Evolutionary conservation across 1,140 invertebrate genomes (phyloP).

Genomic region (Paraescarpia echinospica): DNA sequence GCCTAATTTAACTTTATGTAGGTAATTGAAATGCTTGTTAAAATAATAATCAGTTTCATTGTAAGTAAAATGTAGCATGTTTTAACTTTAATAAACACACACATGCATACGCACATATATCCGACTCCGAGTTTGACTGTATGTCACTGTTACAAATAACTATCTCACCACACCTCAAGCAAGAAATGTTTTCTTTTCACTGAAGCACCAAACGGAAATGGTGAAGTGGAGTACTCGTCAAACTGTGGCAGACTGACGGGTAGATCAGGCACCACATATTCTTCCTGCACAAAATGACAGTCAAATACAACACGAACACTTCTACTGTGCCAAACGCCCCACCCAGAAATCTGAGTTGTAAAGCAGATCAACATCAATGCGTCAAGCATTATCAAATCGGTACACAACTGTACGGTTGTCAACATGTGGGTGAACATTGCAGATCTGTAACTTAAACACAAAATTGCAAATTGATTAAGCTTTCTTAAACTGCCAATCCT

Average conservation of each 20-base stretch:
- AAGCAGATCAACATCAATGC: no score
- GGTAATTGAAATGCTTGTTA: background rate
- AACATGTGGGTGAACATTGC: no score
- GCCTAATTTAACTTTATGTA: background rate
- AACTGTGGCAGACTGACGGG: constrained; percentile 37
- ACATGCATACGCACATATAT: background rate
- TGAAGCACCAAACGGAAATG: constrained; percentile 37
- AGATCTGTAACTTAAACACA: no score
- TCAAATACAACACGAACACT: background rate
- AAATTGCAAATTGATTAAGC: no score
- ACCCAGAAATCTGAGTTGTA: no score
- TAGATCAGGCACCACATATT: constrained; percentile 40
- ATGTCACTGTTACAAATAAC: background rate
- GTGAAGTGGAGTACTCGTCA: constrained; percentile 23
- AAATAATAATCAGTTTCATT: background rate
- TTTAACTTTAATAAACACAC: background rate
- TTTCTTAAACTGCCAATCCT: background rate
- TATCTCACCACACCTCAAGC: constrained; percentile 33
- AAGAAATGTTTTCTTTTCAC: constrained; percentile 41
- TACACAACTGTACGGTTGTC: no score
- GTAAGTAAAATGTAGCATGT: background rate
- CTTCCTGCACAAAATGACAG: constrained; percentile 33
- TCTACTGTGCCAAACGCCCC: no score
- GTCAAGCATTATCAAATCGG: no score
- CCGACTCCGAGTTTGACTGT: no score